Evolutionary conservation across 2,113 vertebrate species (phyloP), one percentile per base, ranked within the genome.

Genomic region (Chionodraco myersi): DNA sequence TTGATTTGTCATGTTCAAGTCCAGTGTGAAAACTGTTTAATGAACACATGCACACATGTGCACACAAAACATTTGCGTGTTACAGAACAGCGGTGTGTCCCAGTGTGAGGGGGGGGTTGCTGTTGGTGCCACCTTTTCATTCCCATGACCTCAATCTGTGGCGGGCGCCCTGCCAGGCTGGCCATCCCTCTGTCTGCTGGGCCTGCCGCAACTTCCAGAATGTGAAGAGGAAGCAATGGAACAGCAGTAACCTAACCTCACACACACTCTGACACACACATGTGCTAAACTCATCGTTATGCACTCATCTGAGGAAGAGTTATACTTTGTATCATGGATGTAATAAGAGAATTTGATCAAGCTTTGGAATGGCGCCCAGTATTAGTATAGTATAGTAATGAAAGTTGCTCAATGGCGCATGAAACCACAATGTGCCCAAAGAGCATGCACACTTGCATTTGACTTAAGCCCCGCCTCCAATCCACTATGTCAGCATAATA

Each of bases 141-240:
- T 89, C 89, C 84, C 77, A 72, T 90, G 90, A 92, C 90, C 89
- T 91, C 79, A 90, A 89, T 92, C 84, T 87, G 72, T 7, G 21
- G n/a, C 49, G 4, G 88, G 90, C 83, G 3, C 30, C 48, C 60
- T 62, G 82, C 83, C 88, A 86, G 72, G 48, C 65, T 47, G 45
- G 49, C 74, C 70, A 11, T 36, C 76, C 65, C 71, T 56, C 86
- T 61, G 53, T 87, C 80, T 89, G 86, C 82, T 15, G 2, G 49
- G 54, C 62, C 34, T 3, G 44, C 75, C 61, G 14, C 34, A n/a
- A 73, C 85, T 70, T 82, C 59, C 62, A 72, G 81, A 51, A 83
- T 65, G 63, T 81, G 77, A 83, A 66, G 72, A 53, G 57, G 79
- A 79, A 82, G 81, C 68, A 57, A 71, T 52, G 30, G 23, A 75